A percentile compares a stretch with the other conserved stretches of the same genome.
phyloP scores from a whole-genome alignment of 2,113 vertebrate species.

The Brachyhypopomus occidentalis region DNA sequence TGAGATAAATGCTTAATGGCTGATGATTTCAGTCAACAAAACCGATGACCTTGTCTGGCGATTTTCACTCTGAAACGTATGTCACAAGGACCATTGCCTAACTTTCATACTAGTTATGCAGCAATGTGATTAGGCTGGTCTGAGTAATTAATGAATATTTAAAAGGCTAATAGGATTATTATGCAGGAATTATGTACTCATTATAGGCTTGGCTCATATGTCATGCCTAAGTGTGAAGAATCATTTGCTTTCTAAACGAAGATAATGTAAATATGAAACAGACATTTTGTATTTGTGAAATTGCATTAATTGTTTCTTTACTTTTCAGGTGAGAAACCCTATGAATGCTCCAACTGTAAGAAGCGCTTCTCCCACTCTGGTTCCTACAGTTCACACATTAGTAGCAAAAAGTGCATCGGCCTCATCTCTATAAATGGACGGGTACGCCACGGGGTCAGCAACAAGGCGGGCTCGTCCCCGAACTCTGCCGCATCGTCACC shows the following conservation, averaged over 20 bases:
- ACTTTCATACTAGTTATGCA: neutral
- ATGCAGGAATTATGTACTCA: conserved; percentile 4
- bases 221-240: neutral
- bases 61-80: neutral
- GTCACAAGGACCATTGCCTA: conserved; percentile 1
- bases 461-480: conserved; percentile 91
- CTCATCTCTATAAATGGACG: conserved; percentile 89
- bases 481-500: conserved; percentile 93
- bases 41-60: neutral
- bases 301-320: conserved; percentile 48
- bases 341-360: conserved; percentile 98
- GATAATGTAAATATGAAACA: neutral
- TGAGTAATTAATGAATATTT: conserved; percentile 30
- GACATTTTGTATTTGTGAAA: neutral
- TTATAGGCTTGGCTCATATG: conserved; percentile 21
- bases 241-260: neutral
- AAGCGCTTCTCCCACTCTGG: conserved; percentile 98
- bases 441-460: conserved; percentile 80
- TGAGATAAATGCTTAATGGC: conserved; percentile 35
- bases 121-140: conserved; percentile 19
- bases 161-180: conserved; percentile 38
- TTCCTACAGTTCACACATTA: conserved; percentile 98
- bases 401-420: conserved; percentile 97
- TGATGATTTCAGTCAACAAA: neutral
- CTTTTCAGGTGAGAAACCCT: conserved; percentile 91